Evolutionary conservation across 2,113 vertebrate genomes (phyloP).

Genomic region (Grallaria varia): DNA sequence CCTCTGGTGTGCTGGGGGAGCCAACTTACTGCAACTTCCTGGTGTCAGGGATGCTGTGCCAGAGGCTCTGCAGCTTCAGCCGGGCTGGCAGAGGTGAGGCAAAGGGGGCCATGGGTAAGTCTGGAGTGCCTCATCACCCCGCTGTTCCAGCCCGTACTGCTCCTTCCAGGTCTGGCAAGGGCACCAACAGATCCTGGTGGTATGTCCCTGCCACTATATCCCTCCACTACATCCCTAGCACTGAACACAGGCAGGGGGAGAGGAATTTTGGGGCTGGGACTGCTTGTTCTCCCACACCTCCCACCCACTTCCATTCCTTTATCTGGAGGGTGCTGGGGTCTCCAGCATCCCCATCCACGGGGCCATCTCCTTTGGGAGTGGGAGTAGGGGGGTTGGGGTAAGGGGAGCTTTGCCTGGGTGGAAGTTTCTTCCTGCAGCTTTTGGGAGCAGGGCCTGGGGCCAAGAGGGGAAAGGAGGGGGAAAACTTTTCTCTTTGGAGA

Average conservation of each 20-base stretch:
- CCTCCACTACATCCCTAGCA: not conserved
- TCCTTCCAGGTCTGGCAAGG: not conserved
- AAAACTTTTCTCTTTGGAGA: not conserved
- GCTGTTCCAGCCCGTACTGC: rapidly evolving
- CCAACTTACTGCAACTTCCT: not conserved
- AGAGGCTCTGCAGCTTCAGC: not conserved
- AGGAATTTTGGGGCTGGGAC: not conserved
- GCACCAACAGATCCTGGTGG: not conserved
- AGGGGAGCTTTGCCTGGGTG: not conserved
- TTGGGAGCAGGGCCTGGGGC: not conserved
- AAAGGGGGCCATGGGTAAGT: rapidly evolving
- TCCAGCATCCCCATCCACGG: not conserved
- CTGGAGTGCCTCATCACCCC: not conserved
- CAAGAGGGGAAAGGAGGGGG: not conserved
- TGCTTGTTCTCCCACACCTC: not conserved
- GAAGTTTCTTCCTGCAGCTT: not conserved
- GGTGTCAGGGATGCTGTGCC: rapidly evolving
- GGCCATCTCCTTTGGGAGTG: not conserved
- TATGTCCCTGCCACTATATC: not conserved
- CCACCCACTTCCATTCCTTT: not conserved
- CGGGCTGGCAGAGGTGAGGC: not conserved
- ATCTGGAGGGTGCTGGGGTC: not conserved
- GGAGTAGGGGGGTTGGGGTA: no score
- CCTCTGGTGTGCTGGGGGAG: not conserved
- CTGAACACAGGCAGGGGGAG: not conserved